A percentile compares a stretch with the other conserved stretches of the same genome.
Conservation (phyloP, 2,797 vertebrate genomes). For the Hypotaenidia philippensis region DNA sequence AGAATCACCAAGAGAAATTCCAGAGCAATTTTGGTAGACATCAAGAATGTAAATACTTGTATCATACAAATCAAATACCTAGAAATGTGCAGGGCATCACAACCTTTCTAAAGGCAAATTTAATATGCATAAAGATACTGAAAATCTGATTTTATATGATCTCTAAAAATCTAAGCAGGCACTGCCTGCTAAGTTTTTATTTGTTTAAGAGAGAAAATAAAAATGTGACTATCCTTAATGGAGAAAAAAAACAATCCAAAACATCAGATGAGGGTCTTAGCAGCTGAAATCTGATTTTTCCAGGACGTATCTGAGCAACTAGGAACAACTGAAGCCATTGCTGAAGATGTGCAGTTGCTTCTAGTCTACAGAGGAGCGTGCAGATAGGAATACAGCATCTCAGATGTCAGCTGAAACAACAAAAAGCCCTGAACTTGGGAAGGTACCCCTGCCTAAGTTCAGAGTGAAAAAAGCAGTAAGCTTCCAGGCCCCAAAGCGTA, state of each 20-base stretch:
- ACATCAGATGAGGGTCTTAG: not conserved
- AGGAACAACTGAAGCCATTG: not conserved
- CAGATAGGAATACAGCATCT: not conserved
- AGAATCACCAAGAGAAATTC: not conserved
- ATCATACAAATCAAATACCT: not conserved
- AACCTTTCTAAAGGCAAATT: not conserved
- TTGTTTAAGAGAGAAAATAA: not conserved
- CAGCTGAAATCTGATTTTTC: not conserved
- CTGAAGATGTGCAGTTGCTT: not conserved
- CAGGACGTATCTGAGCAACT: not conserved
- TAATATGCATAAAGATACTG: not conserved
- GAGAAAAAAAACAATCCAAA: fast-evolving
- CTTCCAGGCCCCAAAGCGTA: not conserved
- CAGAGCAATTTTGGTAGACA: not conserved
- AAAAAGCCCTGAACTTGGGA: not conserved
- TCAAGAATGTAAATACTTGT: not conserved
- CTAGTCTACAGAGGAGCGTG: not conserved
- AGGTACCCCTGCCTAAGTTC: not conserved
- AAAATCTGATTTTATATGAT: not conserved
- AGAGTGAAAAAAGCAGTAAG: not conserved
- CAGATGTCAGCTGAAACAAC: not conserved
- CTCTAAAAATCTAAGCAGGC: not conserved
- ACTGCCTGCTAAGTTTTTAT: not conserved
- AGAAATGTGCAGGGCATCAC: not conserved
- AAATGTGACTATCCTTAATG: not conserved